phyloP scores from a whole-genome alignment of 2,888 invertebrate species.

The Dicranocentrus wangi region DNA sequence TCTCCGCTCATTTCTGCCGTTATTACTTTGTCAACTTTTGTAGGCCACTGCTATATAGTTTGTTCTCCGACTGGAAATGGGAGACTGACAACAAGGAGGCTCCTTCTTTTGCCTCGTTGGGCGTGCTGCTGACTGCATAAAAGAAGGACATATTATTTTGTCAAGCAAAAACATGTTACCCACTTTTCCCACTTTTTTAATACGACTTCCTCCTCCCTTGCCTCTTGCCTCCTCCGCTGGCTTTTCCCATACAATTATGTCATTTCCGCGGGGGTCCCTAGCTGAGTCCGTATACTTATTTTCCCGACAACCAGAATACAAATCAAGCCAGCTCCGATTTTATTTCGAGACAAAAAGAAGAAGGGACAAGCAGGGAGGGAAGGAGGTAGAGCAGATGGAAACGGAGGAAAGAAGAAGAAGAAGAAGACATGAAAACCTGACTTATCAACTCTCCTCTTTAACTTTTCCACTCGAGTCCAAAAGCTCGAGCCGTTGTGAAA shows the following conservation, averaged over 20 bases:
- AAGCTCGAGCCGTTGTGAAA: no score
- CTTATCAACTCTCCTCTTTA: conserved; percentile 7
- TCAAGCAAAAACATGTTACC: conserved; percentile 11
- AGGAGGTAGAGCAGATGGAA: background rate
- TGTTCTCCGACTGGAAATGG: background rate
- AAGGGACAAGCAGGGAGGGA: background rate
- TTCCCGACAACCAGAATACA: background rate
- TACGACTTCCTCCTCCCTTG: background rate
- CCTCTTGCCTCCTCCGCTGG: conserved; percentile 5
- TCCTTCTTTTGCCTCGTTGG: background rate
- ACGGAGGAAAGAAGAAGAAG: background rate
- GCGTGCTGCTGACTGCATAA: background rate
- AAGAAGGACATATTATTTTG: background rate
- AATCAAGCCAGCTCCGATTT: conserved; percentile 14
- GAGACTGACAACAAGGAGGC: background rate
- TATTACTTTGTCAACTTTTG: conserved; percentile 23
- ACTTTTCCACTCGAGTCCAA: background rate
- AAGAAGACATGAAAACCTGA: conserved; percentile 5
- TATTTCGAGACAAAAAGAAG: background rate
- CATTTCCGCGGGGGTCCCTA: conserved; percentile 3
- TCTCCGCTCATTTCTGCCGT: conserved; percentile 20
- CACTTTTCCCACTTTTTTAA: no score
- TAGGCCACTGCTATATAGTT: background rate
- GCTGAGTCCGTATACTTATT: background rate
- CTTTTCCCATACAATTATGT: conserved; percentile 17